phyloP scores from a whole-genome alignment of 2,113 vertebrate genomes.

The Salvelinus sp. region DNA sequence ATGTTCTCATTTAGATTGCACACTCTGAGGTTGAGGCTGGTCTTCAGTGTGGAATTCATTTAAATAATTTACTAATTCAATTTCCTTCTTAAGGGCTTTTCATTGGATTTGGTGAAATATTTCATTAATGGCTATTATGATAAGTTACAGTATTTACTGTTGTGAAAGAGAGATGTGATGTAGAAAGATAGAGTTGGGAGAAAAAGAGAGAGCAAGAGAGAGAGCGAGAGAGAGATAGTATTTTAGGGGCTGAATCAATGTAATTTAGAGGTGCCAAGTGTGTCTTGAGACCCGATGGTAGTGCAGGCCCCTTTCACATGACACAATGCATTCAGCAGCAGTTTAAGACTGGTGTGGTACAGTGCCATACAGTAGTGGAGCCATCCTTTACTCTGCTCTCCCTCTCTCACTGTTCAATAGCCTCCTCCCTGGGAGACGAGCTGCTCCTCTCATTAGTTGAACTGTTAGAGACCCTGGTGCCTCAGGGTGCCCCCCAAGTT shows the following conservation, averaged over 20 bases:
- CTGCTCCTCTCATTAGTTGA: slow-evolving; percentile 41
- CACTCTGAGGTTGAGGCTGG: no score
- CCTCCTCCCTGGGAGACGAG: slow-evolving; percentile 8
- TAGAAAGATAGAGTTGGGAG: no score
- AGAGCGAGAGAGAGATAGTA: no score
- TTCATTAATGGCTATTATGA: not conserved
- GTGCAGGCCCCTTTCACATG: not conserved
- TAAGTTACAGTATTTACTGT: no score
- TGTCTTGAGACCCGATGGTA: not conserved
- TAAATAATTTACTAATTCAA: no score
- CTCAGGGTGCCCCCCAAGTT: slow-evolving; percentile 20
- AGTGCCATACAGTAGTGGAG: not conserved
- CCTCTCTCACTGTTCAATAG: not conserved
- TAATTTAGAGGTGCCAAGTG: not conserved
- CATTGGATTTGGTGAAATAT: not conserved
- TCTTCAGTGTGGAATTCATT: not conserved
- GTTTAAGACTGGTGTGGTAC: not conserved
- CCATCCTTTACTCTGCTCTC: slow-evolving; percentile 7
- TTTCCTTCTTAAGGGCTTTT: no score
- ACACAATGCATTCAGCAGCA: not conserved
- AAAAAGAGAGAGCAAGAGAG: no score
- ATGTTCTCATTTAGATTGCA: no score
- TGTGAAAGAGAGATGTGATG: no score
- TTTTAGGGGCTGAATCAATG: slow-evolving; percentile 7
- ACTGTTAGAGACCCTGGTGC: slow-evolving; percentile 33